These are phyloP conservation scores for Hoplodrina blanda DNA, from an alignment of 2,888 invertebrate genomes.

Conservation along the genomic window DNA sequence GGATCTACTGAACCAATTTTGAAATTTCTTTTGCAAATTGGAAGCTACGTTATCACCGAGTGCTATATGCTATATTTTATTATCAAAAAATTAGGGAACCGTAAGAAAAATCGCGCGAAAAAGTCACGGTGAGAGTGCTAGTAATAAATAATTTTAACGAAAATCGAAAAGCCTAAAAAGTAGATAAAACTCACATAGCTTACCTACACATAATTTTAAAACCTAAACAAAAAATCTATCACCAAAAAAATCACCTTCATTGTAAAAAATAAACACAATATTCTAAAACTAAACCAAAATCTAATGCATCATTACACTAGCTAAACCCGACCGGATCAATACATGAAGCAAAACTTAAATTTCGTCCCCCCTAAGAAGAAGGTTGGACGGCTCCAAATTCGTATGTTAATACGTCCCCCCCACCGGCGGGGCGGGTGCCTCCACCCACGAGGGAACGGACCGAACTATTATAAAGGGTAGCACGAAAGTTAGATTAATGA, in stretches of 20 bases:
- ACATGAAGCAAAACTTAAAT: constrained; percentile 89
- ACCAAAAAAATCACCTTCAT: neutral
- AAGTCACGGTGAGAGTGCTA: too few species aligned
- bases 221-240: neutral
- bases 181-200: neutral
- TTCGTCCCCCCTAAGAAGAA: constrained; percentile 88
- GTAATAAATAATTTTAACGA: neutral
- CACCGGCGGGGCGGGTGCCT: constrained; percentile 70
- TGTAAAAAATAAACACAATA: constrained; percentile 10
- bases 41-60: too few species aligned
- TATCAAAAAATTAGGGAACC: too few species aligned
- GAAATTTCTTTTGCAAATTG: too few species aligned
- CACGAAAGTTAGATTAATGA: constrained; percentile 91
- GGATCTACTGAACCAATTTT: too few species aligned
- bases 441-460: constrained; percentile 82
- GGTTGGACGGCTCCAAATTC: constrained; percentile 87
- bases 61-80: too few species aligned
- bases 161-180: neutral
- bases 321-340: constrained; percentile 85
- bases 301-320: constrained; percentile 72
- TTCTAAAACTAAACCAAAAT: constrained; percentile 35
- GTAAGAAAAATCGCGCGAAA: too few species aligned
- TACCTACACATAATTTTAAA: neutral
- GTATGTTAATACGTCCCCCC: constrained; percentile 87
- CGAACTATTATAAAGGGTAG: constrained; percentile 91